Conservation (phyloP, 2,888 invertebrate genomes). For the Tillus elongatus region DNA sequence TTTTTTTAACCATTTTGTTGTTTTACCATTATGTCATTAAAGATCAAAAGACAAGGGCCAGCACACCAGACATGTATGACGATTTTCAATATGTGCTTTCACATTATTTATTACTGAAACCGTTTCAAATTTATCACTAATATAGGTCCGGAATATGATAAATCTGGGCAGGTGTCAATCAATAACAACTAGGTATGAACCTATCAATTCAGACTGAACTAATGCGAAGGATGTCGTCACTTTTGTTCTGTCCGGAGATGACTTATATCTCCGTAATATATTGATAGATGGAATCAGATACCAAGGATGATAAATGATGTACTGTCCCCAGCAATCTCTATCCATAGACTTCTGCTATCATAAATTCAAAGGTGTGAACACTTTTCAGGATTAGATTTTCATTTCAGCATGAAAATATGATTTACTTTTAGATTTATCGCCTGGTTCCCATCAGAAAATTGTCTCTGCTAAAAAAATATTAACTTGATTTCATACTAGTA, state of each 20-base stretch:
- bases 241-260: conserved; percentile 25
- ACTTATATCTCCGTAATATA: conserved; percentile 29
- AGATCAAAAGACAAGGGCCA: too few relatives aligned
- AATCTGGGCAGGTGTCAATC: too few relatives aligned
- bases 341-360: conserved; percentile 26
- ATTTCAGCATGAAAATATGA: conserved; percentile 28
- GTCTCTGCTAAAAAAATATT: background rate
- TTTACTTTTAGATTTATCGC: conserved; percentile 24
- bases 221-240: conserved; percentile 17
- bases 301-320: conserved; percentile 27
- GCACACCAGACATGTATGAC: too few relatives aligned
- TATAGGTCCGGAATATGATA: too few relatives aligned
- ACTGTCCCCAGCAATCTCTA: conserved; percentile 27
- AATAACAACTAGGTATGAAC: too few relatives aligned
- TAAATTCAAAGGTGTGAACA: conserved; percentile 30
- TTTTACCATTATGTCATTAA: too few relatives aligned
- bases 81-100: too few relatives aligned
- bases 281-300: conserved; percentile 30
- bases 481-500: too few relatives aligned
- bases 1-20: too few relatives aligned
- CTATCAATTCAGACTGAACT: too few relatives aligned
- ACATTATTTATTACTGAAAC: too few relatives aligned
- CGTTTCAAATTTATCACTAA: too few relatives aligned
- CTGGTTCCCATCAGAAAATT: background rate
- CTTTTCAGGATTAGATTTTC: conserved; percentile 30